These are phyloP conservation scores for Archivesica marissinica DNA, from an alignment of 1,140 invertebrate genomes.

Conservation along the genomic window DNA sequence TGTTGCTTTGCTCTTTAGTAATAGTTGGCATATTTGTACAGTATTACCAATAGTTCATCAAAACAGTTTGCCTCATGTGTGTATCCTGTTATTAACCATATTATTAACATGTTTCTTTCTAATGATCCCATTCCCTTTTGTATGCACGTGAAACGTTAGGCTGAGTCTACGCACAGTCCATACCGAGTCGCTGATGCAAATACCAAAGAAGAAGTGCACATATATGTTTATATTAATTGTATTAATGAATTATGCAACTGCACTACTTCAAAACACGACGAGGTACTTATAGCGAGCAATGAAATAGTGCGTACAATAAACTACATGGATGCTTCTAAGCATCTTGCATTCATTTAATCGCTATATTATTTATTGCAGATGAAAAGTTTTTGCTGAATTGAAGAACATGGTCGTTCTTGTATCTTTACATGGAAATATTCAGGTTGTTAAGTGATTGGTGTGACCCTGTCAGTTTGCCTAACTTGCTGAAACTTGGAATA, in stretches of 20 bases:
- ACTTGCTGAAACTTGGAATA: slow-evolving; percentile 39
- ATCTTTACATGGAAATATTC: slow-evolving; percentile 57
- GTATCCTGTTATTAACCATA: no score
- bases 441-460: slow-evolving; percentile 66
- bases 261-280: neutral
- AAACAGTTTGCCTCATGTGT: no score
- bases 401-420: slow-evolving; percentile 44
- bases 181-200: no score
- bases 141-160: no score
- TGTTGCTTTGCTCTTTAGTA: no score
- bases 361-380: slow-evolving; percentile 56
- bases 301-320: neutral
- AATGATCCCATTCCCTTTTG: no score
- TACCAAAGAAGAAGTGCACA: no score
- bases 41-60: no score
- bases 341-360: neutral
- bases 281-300: neutral
- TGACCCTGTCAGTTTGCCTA: slow-evolving; percentile 45
- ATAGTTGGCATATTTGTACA: no score
- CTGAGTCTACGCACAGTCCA: no score
- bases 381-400: slow-evolving; percentile 67
- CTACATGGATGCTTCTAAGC: neutral
- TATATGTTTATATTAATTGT: no score
- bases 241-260: neutral
- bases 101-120: no score